These are phyloP conservation scores for Lissocephala sabroskyi DNA, from an alignment of 2,888 invertebrate genomes.

Conservation along the genomic window DNA sequence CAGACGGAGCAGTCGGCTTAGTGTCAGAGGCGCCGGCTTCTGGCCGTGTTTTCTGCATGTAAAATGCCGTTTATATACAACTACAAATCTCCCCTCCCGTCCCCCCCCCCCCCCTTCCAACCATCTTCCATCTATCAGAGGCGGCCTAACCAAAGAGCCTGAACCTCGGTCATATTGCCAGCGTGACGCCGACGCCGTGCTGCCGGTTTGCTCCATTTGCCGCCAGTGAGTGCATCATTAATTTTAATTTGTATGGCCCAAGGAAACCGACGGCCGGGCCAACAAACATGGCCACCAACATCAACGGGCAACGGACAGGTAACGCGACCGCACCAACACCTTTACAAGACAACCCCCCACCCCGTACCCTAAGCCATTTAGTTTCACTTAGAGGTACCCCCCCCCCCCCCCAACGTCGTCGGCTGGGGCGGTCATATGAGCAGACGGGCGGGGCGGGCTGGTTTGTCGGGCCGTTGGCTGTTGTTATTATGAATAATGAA, in stretches of 20 bases:
- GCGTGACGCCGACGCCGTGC: too few species aligned
- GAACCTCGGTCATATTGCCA: too few species aligned
- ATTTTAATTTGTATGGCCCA: constrained; percentile 59
- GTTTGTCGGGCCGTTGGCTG: background rate
- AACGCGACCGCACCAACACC: constrained; percentile 3
- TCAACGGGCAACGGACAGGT: constrained; percentile 22
- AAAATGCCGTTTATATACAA: constrained; percentile 50
- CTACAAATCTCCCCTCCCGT: too few species aligned
- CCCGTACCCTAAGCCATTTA: constrained; percentile 14
- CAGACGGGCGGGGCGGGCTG: background rate
- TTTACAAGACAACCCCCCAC: constrained; percentile 9
- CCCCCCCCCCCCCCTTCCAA: too few species aligned
- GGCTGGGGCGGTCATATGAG: too few species aligned
- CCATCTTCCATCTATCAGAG: too few species aligned
- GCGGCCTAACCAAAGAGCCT: too few species aligned
- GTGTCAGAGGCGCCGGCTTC: constrained; percentile 28
- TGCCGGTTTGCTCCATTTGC: constrained; percentile 11
- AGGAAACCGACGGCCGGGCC: constrained; percentile 40
- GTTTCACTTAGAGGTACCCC: constrained; percentile 47
- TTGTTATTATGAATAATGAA: constrained; percentile 5
- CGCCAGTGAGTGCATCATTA: constrained; percentile 61
- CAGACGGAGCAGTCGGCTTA: constrained; percentile 40
- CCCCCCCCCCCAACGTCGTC: background rate
- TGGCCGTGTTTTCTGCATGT: constrained; percentile 48
- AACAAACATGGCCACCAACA: too few species aligned